A percentile compares a stretch with the other conserved stretches of the same genome.
Evolutionary conservation across 1,140 invertebrate genomes (phyloP).

Genomic region (Microplitis mediator): DNA sequence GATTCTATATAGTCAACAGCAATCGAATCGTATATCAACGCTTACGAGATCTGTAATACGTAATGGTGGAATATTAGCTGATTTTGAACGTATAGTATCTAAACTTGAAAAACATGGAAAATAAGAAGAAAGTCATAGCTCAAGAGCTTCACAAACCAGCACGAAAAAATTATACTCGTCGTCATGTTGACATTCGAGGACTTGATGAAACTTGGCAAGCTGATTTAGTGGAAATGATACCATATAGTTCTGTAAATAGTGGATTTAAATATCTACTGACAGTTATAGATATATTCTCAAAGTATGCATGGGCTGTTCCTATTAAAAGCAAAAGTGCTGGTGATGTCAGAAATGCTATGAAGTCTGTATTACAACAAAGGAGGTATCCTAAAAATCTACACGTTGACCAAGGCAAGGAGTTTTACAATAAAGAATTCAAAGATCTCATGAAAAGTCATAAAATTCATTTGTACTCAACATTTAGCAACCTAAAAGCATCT

Average conservation of each 20-base stretch:
- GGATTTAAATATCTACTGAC: slow-evolving; percentile 12
- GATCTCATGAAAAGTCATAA: too few relatives aligned
- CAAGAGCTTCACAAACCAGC: too few relatives aligned
- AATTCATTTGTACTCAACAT: slow-evolving; percentile 12
- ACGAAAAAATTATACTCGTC: too few relatives aligned
- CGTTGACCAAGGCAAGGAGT: not conserved
- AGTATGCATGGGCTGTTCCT: slow-evolving; percentile 33
- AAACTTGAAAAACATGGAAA: not conserved
- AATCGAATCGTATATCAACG: not conserved
- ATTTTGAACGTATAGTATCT: not conserved
- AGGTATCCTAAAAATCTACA: not conserved
- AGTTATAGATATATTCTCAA: slow-evolving; percentile 20
- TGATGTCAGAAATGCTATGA: not conserved
- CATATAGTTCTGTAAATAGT: not conserved
- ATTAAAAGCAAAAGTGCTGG: slow-evolving; percentile 30
- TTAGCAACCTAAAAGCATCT: slow-evolving; percentile 50
- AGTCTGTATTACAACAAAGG: not conserved
- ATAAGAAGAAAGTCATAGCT: not conserved
- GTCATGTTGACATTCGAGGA: too few relatives aligned
- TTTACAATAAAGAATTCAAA: not conserved
- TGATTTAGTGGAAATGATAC: too few relatives aligned
- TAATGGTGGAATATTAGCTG: not conserved
- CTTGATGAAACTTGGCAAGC: too few relatives aligned
- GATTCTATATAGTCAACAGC: too few relatives aligned
- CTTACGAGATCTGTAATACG: not conserved